These are phyloP conservation scores for Drosophila dunni DNA, from an alignment of 1,140 invertebrate genomes.

Conservation along the genomic window DNA sequence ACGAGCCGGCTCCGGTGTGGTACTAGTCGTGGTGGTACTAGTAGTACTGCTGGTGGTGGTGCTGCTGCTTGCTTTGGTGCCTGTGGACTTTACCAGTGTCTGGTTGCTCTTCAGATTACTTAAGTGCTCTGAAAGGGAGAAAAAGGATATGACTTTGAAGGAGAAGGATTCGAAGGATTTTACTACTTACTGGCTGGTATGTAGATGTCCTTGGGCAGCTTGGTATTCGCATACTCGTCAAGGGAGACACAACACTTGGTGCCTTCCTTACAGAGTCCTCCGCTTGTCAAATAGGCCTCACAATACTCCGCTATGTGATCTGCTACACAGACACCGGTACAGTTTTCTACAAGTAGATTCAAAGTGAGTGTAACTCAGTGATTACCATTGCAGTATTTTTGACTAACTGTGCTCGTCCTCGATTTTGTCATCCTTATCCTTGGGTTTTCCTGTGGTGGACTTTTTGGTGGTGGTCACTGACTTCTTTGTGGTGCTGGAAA, in stretches of 20 bases:
- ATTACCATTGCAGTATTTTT: too few species aligned
- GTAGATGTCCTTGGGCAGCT: slow-evolving; percentile 89
- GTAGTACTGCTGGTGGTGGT: slow-evolving; percentile 35
- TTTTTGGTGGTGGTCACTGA: slow-evolving; percentile 73
- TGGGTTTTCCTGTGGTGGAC: slow-evolving; percentile 56
- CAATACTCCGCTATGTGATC: slow-evolving; percentile 93
- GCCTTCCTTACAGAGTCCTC: slow-evolving; percentile 89
- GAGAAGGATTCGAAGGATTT: background rate
- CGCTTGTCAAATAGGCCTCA: slow-evolving; percentile 91
- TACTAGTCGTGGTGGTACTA: slow-evolving; percentile 58
- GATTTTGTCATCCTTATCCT: slow-evolving; percentile 60
- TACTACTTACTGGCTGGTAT: slow-evolving; percentile 86
- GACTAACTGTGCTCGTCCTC: slow-evolving; percentile 67
- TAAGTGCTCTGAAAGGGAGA: slow-evolving; percentile 64
- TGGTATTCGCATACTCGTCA: slow-evolving; percentile 88
- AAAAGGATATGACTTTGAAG: too few species aligned
- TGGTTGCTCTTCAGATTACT: slow-evolving; percentile 68
- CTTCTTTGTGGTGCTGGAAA: slow-evolving; percentile 74
- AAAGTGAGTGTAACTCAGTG: background rate
- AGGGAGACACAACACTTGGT: slow-evolving; percentile 91
- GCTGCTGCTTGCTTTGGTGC: slow-evolving; percentile 43
- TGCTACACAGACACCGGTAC: slow-evolving; percentile 93
- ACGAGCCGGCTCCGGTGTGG: slow-evolving; percentile 83
- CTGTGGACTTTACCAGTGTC: slow-evolving; percentile 58
- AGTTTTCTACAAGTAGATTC: slow-evolving; percentile 83